phyloP scores from a whole-genome alignment of 37 sponge, comb jelly and placozoan genomes.

The Halisarca cf. caerulea region DNA sequence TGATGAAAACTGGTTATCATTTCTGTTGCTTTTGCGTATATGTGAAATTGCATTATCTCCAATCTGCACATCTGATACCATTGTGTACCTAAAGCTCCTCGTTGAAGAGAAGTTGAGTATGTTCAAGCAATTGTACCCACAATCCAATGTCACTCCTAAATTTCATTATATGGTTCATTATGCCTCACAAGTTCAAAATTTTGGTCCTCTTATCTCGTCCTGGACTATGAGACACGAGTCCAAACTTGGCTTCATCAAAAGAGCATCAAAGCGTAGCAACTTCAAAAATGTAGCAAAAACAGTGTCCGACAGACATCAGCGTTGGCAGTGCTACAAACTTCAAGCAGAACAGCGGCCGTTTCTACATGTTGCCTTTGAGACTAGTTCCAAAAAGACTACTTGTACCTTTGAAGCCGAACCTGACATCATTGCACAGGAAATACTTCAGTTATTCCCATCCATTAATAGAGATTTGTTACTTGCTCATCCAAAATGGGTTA shows the following conservation, averaged over 20 bases:
- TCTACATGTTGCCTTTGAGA: constrained; percentile 23
- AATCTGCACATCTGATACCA: constrained; percentile 20
- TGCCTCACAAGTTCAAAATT: constrained; percentile 37
- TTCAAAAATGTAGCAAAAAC: constrained; percentile 46
- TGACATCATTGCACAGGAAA: background rate
- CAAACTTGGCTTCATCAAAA: constrained; percentile 46
- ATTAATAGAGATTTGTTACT: background rate
- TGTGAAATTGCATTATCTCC: constrained; percentile 34
- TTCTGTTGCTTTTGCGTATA: constrained; percentile 43
- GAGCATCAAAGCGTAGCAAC: constrained; percentile 40
- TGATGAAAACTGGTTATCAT: constrained; percentile 47
- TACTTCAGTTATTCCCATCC: background rate
- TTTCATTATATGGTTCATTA: constrained; percentile 54
- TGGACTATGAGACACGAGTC: constrained; percentile 57
- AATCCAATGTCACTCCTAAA: constrained; percentile 30
- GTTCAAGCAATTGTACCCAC: constrained; percentile 33
- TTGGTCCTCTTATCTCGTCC: constrained; percentile 47
- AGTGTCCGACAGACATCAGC: constrained; percentile 39
- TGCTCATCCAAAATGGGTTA: constrained; percentile 1
- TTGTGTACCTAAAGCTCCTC: constrained; percentile 34
- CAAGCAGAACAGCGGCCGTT: background rate
- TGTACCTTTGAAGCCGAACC: constrained; percentile 9
- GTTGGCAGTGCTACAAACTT: constrained; percentile 46
- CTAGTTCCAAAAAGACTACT: background rate
- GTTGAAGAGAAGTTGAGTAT: constrained; percentile 42